A percentile compares a stretch with the other conserved stretches of the same genome.
These are phyloP conservation scores for Drosophila bipectinata DNA, from an alignment of 1,140 invertebrate genomes.

Conservation along the genomic window DNA sequence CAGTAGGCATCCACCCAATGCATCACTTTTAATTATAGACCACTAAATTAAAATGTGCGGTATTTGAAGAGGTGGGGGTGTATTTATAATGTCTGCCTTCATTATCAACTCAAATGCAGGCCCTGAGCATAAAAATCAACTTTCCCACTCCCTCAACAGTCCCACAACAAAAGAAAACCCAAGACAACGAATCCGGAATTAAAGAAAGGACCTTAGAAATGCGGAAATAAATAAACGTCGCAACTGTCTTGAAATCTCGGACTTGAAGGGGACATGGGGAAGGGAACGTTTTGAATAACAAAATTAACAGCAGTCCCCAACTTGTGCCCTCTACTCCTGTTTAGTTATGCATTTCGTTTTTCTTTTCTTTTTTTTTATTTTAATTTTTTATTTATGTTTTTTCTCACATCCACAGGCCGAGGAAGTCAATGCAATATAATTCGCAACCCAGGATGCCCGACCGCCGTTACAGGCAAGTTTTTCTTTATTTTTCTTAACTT, in stretches of 20 bases:
- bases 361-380: slow-evolving; percentile 45
- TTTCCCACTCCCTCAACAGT: slow-evolving; percentile 8
- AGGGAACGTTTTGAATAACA: slow-evolving; percentile 79
- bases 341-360: slow-evolving; percentile 74
- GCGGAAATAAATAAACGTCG: slow-evolving; percentile 83
- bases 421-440: slow-evolving; percentile 43
- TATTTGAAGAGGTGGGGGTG: slow-evolving; percentile 10
- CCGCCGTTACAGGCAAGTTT: slow-evolving; percentile 60
- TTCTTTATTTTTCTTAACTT: slow-evolving; percentile 33
- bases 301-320: slow-evolving; percentile 73
- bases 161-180: slow-evolving; percentile 59
- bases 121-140: slow-evolving; percentile 54
- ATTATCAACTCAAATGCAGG: slow-evolving; percentile 63
- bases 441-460: slow-evolving; percentile 36
- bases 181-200: slow-evolving; percentile 35
- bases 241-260: slow-evolving; percentile 54
- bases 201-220: slow-evolving; percentile 53
- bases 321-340: slow-evolving; percentile 33
- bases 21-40: slow-evolving; percentile 74
- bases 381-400: slow-evolving; percentile 58
- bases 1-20: neutral
- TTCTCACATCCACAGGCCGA: slow-evolving; percentile 55
- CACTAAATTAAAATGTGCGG: slow-evolving; percentile 73
- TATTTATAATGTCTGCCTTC: slow-evolving; percentile 49
- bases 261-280: neutral